phyloP scores from a whole-genome alignment of 2,888 invertebrate species.

The Microplitis manilae region DNA sequence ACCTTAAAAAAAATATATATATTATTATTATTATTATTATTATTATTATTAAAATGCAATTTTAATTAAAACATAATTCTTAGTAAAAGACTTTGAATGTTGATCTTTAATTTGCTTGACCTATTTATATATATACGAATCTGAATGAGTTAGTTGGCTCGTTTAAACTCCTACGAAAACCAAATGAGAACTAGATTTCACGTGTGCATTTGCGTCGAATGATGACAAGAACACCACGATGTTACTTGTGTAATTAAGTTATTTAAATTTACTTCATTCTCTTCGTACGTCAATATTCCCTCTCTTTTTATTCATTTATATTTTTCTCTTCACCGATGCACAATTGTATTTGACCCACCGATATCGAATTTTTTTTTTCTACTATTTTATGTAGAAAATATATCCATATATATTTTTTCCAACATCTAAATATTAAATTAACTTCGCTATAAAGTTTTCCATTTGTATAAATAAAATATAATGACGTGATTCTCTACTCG shows the following conservation, averaged over 20 bases:
- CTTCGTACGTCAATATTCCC: not conserved
- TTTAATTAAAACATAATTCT: not conserved
- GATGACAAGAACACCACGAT: conserved; percentile 6
- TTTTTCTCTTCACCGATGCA: not conserved
- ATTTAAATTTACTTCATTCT: conserved; percentile 22
- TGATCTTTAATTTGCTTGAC: not conserved
- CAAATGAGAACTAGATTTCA: conserved; percentile 1
- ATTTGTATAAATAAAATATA: not conserved
- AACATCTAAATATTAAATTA: not conserved
- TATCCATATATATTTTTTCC: not conserved
- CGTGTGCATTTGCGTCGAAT: conserved; percentile 1
- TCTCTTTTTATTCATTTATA: not conserved
- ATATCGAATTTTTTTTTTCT: not conserved
- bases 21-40: too few relatives aligned
- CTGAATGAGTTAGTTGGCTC: not conserved
- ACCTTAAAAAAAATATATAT: too few relatives aligned
- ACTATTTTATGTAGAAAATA: not conserved
- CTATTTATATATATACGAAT: not conserved
- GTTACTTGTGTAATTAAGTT: conserved; percentile 20
- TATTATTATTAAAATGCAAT: not conserved
- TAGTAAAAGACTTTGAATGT: not conserved
- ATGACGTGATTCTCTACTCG: not conserved
- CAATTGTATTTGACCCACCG: conserved; percentile 7
- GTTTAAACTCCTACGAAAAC: conserved; percentile 3
- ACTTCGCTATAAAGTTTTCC: not conserved